Base-by-base conservation (phyloP, 1,140 invertebrate species). In the Listronotus bonariensis region DNA sequence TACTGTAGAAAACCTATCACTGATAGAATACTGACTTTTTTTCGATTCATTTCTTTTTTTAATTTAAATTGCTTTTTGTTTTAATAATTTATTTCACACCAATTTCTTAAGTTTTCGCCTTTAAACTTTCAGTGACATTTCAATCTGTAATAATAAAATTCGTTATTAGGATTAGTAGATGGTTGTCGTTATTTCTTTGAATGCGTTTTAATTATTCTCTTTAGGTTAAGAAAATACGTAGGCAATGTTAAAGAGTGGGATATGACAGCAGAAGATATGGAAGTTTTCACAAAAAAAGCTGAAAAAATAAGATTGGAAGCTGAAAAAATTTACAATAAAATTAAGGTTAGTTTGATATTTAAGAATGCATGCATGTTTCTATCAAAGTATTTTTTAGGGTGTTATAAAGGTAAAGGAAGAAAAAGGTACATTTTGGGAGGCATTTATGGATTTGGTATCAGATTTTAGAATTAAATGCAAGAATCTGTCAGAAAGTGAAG, bases 161-260 rank as follows among this genome's bases (percentile, higher is more conserved):
- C 38, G 38, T 40, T 12, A 3, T 14, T 12, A 14, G 38, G 38
- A 1, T 40, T 3, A 14, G 10, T 40, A 40, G 10, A 3, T 12
- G n/a, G n/a, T n/a, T n/a, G n/a, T 40, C 38, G 7, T 3, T 10
- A 40, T n/a, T 9, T 36, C 40, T 4, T 41, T 6, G 6, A 41
- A 41, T 41, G 1, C 40, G 6, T 41, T 41, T 78, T 82, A 59
- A 64, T 54, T 55, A 40, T 41, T 10, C 31, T n/a, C 11, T 53
- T 10, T 43, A 63, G 60, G 38, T 65, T 75, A 59, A 77, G 89
- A 36, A 82, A 84, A 34, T 92, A 92, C 77, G 84, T 92, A 38
- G 92, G 92, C 17, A 92, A 92, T 76, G 76, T 86, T 6, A 78
- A 82, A 12, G 82, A 86, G 14, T 92, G 91, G 91, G 86, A 88